Percentiles rank a stretch among this genome's conserved stretches.
Conservation (phyloP, 2,888 invertebrate genomes). For the Caenorhabditis wallacei region DNA sequence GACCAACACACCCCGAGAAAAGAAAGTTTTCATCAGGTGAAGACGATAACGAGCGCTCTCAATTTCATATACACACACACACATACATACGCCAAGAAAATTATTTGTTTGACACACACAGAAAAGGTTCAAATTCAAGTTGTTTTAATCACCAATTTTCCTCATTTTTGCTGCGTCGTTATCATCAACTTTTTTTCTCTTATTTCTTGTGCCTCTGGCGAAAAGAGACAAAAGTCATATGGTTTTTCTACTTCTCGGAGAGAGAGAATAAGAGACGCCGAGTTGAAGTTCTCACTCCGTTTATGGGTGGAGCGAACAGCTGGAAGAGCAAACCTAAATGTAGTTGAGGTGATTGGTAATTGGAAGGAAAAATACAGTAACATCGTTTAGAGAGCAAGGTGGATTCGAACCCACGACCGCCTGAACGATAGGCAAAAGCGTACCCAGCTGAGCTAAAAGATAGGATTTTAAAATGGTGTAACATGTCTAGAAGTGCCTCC, state of each 20-base stretch:
- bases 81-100: slow-evolving; percentile 23
- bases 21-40: slow-evolving; percentile 3
- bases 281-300: background rate
- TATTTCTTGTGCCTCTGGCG: background rate
- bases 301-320: slow-evolving; percentile 44
- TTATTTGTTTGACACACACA: slow-evolving; percentile 52
- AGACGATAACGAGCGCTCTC: slow-evolving; percentile 28
- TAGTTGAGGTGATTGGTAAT: background rate
- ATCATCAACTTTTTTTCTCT: slow-evolving; percentile 15
- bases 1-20: slow-evolving; percentile 36
- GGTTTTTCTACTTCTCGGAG: slow-evolving; percentile 23
- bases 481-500: too few species aligned
- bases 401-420: too few species aligned
- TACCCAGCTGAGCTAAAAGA: too few species aligned
- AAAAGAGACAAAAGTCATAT: slow-evolving; percentile 47
- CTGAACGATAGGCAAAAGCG: too few species aligned
- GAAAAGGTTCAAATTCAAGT: slow-evolving; percentile 62
- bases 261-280: slow-evolving; percentile 9
- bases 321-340: slow-evolving; percentile 12
- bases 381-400: too few species aligned
- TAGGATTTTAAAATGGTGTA: too few species aligned
- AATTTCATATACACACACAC: background rate
- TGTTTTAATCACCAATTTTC: slow-evolving; percentile 54
- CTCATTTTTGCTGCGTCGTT: slow-evolving; percentile 46
- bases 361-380: too few species aligned